phyloP scores from a whole-genome alignment of 2,888 invertebrate species.

The Lasioglossum calceatum region DNA sequence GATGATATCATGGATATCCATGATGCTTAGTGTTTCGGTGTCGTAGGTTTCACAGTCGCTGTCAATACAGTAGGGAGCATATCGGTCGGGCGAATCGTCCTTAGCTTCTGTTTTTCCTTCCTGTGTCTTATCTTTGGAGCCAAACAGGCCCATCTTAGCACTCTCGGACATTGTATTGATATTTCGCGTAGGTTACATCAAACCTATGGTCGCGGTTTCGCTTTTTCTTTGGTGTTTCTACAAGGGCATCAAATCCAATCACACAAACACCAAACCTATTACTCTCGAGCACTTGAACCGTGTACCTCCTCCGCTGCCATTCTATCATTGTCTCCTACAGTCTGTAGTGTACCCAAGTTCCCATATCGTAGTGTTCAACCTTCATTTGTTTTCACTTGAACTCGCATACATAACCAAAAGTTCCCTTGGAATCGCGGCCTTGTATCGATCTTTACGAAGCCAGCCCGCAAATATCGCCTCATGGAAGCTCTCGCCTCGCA shows the following conservation, averaged over 20 bases:
- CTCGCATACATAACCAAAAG: conserved; percentile 55
- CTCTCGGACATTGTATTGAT: conserved; percentile 77
- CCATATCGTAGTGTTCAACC: conserved; percentile 21
- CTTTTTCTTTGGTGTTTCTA: not conserved
- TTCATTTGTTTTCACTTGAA: conserved; percentile 52
- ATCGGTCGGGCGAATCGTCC: conserved; percentile 68
- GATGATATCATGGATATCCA: conserved; percentile 80
- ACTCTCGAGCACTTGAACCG: not conserved
- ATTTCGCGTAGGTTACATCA: conserved; percentile 46
- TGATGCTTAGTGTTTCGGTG: conserved; percentile 78
- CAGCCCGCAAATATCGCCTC: conserved; percentile 8
- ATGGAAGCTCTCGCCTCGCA: not conserved
- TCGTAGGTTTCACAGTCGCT: conserved; percentile 78
- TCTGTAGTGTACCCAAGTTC: not conserved
- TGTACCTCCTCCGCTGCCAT: not conserved
- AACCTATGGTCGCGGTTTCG: conserved; percentile 35
- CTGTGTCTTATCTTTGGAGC: conserved; percentile 76
- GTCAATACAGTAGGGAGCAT: conserved; percentile 75
- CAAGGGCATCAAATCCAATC: not conserved
- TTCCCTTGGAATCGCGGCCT: conserved; percentile 2
- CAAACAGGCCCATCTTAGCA: conserved; percentile 79
- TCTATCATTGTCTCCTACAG: conserved; percentile 15
- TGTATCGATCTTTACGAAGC: conserved; percentile 43
- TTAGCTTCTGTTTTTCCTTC: conserved; percentile 64
- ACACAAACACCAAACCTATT: not conserved